Percentiles rank a stretch among this genome's conserved stretches.
Conservation (phyloP, 2,888 invertebrate genomes). For the Agonopterix heracliana region DNA sequence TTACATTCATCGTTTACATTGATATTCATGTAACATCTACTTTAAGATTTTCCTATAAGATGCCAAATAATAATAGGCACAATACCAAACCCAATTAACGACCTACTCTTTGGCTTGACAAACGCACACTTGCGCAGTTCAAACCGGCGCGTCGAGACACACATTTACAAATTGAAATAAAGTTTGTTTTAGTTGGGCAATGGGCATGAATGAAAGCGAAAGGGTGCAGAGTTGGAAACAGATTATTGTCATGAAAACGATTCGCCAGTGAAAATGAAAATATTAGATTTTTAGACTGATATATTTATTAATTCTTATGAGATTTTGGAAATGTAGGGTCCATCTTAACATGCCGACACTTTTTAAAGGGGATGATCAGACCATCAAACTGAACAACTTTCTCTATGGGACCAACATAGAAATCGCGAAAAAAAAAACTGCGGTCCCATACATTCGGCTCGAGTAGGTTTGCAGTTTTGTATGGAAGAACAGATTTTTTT, state of each 20-base stretch:
- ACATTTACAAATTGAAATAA: conserved; percentile 70
- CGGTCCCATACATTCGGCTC: too few relatives aligned
- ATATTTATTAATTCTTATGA: too few relatives aligned
- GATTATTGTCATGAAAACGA: conserved; percentile 59
- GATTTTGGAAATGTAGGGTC: too few relatives aligned
- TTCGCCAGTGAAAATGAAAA: conserved; percentile 9
- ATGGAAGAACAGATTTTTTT: too few relatives aligned
- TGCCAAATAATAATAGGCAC: conserved; percentile 9
- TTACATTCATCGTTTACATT: too few relatives aligned
- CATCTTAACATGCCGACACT: too few relatives aligned
- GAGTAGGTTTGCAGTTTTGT: too few relatives aligned
- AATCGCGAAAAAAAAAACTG: too few relatives aligned
- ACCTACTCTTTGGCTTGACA: conserved; percentile 36
- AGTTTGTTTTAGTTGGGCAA: conserved; percentile 74
- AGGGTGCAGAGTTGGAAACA: conserved; percentile 32
- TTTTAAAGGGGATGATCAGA: too few relatives aligned
- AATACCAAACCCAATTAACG: conserved; percentile 1
- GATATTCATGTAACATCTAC: too few relatives aligned
- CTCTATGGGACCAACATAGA: too few relatives aligned
- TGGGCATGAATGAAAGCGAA: conserved; percentile 71
- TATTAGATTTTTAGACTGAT: background rate
- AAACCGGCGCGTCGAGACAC: conserved; percentile 33
- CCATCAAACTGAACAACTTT: too few relatives aligned
- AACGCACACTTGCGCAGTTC: conserved; percentile 61
- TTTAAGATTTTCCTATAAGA: background rate